Base-by-base conservation (phyloP, 2,888 invertebrate species). In the Coleophora flavipennella region DNA sequence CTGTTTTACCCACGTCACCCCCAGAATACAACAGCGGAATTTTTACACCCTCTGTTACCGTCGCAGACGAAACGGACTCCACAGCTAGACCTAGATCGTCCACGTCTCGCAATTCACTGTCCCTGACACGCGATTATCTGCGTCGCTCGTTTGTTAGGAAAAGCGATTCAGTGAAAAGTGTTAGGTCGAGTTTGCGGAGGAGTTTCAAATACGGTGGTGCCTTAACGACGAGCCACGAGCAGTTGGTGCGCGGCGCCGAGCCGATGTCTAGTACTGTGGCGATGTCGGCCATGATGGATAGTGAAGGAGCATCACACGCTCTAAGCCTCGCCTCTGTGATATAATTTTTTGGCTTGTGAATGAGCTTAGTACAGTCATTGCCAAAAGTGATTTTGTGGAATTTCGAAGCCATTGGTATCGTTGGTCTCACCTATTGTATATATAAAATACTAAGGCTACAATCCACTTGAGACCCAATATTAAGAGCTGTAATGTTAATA, bases 231-330 rank as follows among this genome's bases (percentile, higher is more conserved):
- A 89, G 89, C 50, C 86, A 88, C 34, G 89, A 89, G 52, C 86
- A 87, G 37, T 65, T 90, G 46, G 87, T 90, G 3, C 81, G 88
- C 20, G 86, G 86, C 1, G 88, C 84, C 0, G 89, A 88, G 28
- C 89, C 90, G 0, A 88, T 89, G n/a, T 83, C 84, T 0, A 78
- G 62, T 20, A 84, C 84, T 0, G 80, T 80, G 0, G 78, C 81
- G 0, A 72, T 83, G 79, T 87, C 87, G 6, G 67, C 71, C 39
- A 67, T 79, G 62, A 42, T 69, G 46, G 62, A 62, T 12, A 62
- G 72, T 57, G 63, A 71, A 64, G 46, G 48, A 10, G 29, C 75
- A 57, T 20, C 62, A 8, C 56, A 64, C 38, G 52, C 70, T 2
- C 62, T 70, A 1, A 78, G 75, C 44, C 56, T 67, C 20, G 80